These are phyloP conservation scores for Sinopyrophorus schimmeli DNA, from an alignment of 2,888 invertebrate genomes.

Conservation along the genomic window DNA sequence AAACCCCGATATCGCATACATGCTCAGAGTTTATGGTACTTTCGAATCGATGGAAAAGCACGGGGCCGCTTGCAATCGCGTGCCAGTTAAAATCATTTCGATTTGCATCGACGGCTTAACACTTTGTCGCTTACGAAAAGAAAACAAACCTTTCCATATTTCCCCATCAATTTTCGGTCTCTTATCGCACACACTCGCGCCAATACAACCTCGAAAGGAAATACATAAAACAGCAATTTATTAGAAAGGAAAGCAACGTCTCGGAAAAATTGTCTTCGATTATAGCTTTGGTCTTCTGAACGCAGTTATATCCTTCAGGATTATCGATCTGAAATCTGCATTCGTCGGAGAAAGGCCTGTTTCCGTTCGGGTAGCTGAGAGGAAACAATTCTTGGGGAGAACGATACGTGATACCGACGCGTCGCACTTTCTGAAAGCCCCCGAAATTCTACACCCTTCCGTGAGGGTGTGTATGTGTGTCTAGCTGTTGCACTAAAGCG, in stretches of 20 bases:
- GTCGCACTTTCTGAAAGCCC: conserved; percentile 31
- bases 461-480: conserved; percentile 16
- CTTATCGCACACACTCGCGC: too few species aligned
- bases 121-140: too few species aligned
- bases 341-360: conserved; percentile 35
- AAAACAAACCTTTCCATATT: conserved; percentile 27
- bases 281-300: conserved; percentile 22
- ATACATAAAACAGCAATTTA: conserved; percentile 12
- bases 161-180: conserved; percentile 3
- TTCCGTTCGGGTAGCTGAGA: conserved; percentile 33
- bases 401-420: conserved; percentile 37
- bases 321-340: conserved; percentile 38
- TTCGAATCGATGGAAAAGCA: conserved; percentile 9
- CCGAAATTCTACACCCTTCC: conserved; percentile 31
- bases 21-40: conserved; percentile 10
- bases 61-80: conserved; percentile 21
- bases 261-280: conserved; percentile 14
- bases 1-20: conserved; percentile 13
- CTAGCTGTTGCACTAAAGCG: conserved; percentile 20
- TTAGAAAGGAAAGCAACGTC: conserved; percentile 11
- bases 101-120: too few species aligned
- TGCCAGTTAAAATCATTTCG: conserved; percentile 26
- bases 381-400: conserved; percentile 37
- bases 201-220: too few species aligned
- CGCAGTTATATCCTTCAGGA: conserved; percentile 30